Evolutionary conservation across 2,888 invertebrate genomes (phyloP).

Genomic region (Lobophora halterata): DNA sequence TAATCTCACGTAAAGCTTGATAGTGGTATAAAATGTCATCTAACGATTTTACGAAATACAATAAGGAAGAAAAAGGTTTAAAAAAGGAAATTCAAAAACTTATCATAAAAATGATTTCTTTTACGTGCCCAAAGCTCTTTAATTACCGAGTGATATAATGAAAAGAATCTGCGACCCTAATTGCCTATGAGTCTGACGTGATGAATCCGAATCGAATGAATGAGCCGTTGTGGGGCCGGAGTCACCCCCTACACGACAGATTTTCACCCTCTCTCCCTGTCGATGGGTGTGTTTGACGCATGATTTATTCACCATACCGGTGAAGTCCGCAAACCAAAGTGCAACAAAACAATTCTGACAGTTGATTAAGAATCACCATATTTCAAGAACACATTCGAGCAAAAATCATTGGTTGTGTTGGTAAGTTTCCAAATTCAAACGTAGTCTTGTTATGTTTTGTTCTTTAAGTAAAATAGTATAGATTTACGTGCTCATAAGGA

Average conservation of each 20-base stretch:
- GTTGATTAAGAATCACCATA: slow-evolving; percentile 37
- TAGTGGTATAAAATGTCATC: too few relatives aligned
- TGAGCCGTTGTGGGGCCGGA: slow-evolving; percentile 46
- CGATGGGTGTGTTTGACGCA: slow-evolving; percentile 60
- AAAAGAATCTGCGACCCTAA: slow-evolving; percentile 53
- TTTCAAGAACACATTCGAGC: slow-evolving; percentile 16
- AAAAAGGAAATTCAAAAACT: too few relatives aligned
- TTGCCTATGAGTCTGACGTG: slow-evolving; percentile 54
- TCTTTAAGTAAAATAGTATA: too few relatives aligned
- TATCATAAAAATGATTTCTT: slow-evolving; percentile 12
- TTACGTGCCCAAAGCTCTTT: slow-evolving; percentile 18
- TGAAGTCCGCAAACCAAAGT: slow-evolving; percentile 35
- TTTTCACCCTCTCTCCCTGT: slow-evolving; percentile 53
- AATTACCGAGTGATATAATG: slow-evolving; percentile 38
- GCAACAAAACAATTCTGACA: slow-evolving; percentile 41
- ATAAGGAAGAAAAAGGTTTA: too few relatives aligned
- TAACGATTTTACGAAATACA: too few relatives aligned
- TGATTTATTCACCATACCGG: slow-evolving; percentile 56
- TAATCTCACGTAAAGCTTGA: not conserved
- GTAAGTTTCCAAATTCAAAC: not conserved
- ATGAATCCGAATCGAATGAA: slow-evolving; percentile 54
- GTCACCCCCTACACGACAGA: slow-evolving; percentile 47
- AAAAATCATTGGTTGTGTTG: not conserved
- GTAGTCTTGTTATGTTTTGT: slow-evolving; percentile 7
- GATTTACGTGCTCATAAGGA: too few relatives aligned